These are phyloP conservation scores for Vireo griseus DNA, from an alignment of 2,797 vertebrate species.

Conservation along the genomic window DNA sequence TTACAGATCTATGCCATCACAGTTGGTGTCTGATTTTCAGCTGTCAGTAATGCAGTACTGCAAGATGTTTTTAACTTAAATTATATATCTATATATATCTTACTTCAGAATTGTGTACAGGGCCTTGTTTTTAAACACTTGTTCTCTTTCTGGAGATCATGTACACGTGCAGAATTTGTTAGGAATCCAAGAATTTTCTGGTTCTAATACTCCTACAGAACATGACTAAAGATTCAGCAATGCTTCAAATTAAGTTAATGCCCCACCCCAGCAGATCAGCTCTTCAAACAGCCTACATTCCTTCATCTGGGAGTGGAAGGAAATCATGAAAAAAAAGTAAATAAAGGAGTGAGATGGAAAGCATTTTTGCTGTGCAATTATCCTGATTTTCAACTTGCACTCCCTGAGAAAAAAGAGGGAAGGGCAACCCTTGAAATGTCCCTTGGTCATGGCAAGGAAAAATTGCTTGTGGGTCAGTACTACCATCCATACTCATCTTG, in stretches of 20 bases:
- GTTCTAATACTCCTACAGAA: slow-evolving; percentile 59
- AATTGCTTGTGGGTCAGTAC: not conserved
- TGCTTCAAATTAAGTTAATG: slow-evolving; percentile 58
- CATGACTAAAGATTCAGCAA: slow-evolving; percentile 68
- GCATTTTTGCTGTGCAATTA: slow-evolving; percentile 60
- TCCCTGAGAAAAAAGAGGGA: slow-evolving; percentile 32
- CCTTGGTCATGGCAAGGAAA: not conserved
- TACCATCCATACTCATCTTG: not conserved
- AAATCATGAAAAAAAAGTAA: slow-evolving; percentile 69
- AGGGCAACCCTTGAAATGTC: not conserved
- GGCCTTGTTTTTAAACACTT: slow-evolving; percentile 52
- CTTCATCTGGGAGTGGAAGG: slow-evolving; percentile 65
- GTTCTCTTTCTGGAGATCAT: slow-evolving; percentile 34
- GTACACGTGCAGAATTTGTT: slow-evolving; percentile 41
- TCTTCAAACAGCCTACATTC: slow-evolving; percentile 68
- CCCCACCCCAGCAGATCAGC: slow-evolving; percentile 56
- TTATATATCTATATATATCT: not conserved
- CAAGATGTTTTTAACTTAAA: slow-evolving; percentile 55
- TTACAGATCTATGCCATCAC: slow-evolving; percentile 39
- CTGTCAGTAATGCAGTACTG: slow-evolving; percentile 35
- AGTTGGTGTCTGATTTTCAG: slow-evolving; percentile 58
- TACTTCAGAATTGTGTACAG: slow-evolving; percentile 1
- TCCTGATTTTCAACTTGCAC: slow-evolving; percentile 41
- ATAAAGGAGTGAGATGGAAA: slow-evolving; percentile 67
- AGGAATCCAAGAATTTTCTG: slow-evolving; percentile 60